A percentile compares a stretch with the other conserved stretches of the same genome.
These are phyloP conservation scores for Podargus strigoides DNA, from an alignment of 2,797 vertebrate species.

Conservation along the genomic window DNA sequence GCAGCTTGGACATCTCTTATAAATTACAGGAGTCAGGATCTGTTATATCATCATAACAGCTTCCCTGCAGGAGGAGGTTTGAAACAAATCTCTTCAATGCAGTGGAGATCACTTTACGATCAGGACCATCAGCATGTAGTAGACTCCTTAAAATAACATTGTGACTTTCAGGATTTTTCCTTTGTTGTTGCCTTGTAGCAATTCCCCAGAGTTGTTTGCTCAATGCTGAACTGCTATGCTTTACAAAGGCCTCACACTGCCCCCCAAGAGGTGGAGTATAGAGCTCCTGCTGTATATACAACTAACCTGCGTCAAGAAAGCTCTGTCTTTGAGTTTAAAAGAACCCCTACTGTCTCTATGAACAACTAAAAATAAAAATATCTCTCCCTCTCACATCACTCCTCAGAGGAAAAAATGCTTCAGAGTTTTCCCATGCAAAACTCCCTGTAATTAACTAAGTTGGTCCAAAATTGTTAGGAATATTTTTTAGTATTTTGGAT, in stretches of 20 bases:
- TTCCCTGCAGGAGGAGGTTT: neutral
- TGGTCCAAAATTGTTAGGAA: neutral
- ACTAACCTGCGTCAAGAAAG: neutral
- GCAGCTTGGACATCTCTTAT: conserved; percentile 11
- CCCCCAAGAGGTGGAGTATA: neutral
- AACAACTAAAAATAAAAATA: neutral
- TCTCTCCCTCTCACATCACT: neutral
- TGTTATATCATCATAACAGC: conserved; percentile 1
- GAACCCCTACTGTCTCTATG: neutral
- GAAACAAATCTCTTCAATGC: conserved; percentile 38
- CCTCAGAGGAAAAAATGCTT: neutral
- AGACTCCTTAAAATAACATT: neutral
- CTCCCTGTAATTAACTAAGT: neutral
- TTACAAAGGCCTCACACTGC: neutral
- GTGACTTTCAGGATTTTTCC: neutral
- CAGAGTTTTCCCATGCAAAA: neutral
- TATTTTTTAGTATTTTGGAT: neutral
- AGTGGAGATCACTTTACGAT: neutral
- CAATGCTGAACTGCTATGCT: neutral
- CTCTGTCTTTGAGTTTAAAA: neutral
- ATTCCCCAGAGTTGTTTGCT: neutral
- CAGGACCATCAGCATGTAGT: neutral
- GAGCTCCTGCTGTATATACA: neutral
- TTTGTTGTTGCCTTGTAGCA: neutral
- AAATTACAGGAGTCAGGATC: conserved; percentile 21